phyloP scores from a whole-genome alignment of 2,797 vertebrate species.

The Enteromius treurensis region DNA sequence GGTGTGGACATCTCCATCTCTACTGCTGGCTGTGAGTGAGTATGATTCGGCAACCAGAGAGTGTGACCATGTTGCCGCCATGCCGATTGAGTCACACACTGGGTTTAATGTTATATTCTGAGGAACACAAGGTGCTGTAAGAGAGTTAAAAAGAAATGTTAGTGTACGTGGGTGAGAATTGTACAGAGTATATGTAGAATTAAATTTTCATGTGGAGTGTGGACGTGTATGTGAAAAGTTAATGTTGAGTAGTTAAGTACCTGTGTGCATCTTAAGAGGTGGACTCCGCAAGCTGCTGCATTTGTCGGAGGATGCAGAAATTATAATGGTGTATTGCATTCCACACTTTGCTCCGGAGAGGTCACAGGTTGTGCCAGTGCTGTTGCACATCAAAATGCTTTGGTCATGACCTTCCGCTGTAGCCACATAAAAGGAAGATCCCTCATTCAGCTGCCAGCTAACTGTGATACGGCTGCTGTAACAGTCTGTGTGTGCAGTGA shows the following conservation, averaged over 20 bases:
- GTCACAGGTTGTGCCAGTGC: slow-evolving; percentile 69
- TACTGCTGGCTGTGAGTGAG: slow-evolving; percentile 65
- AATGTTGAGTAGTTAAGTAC: slow-evolving; percentile 60
- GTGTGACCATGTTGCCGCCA: slow-evolving; percentile 67
- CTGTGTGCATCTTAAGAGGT: slow-evolving; percentile 70
- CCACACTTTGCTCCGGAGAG: slow-evolving; percentile 68
- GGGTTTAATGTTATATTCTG: slow-evolving; percentile 57
- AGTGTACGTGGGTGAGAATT: background rate
- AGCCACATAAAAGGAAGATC: slow-evolving; percentile 70
- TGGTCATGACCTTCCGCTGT: slow-evolving; percentile 72
- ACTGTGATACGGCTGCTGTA: slow-evolving; percentile 71
- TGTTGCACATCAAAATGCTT: slow-evolving; percentile 73
- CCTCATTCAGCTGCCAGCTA: slow-evolving; percentile 65
- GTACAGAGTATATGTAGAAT: background rate
- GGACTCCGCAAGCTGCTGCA: slow-evolving; percentile 79
- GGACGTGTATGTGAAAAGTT: background rate
- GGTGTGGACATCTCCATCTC: slow-evolving; percentile 61
- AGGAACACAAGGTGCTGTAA: slow-evolving; percentile 76
- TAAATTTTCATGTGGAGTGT: background rate
- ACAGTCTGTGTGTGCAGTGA: slow-evolving; percentile 68
- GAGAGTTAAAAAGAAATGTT: slow-evolving; percentile 5
- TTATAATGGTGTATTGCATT: slow-evolving; percentile 74
- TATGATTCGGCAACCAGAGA: slow-evolving; percentile 70
- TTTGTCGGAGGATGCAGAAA: slow-evolving; percentile 75
- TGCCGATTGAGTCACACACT: slow-evolving; percentile 64